Base-by-base conservation (phyloP, 2,888 invertebrate genomes). In the Mesochorus sp. region DNA sequence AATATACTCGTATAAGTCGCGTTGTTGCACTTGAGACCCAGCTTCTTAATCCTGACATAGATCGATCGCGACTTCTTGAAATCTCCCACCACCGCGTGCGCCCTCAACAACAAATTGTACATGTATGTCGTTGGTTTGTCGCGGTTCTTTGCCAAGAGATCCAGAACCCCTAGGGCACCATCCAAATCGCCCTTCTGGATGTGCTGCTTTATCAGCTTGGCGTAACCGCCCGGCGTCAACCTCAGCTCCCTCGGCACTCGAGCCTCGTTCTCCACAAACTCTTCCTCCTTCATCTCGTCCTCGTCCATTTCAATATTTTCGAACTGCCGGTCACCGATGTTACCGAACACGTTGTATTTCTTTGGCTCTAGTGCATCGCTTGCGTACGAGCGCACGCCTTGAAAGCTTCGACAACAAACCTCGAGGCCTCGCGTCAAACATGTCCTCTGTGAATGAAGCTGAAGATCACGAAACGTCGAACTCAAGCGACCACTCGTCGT, bases 1-100 rank as follows among this genome's bases (percentile, higher is more conserved):
- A 99, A 96, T 26, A 99, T 92, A 76, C 95, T 95, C 0, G 97
- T 97, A 86, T 97, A 97, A 0, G 95, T 95, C 14, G 95, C 94
- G 0, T 93, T 94, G 24, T 94, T 95, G 0, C 95, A 94, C 80
- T 92, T 92, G 0, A 97, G 88, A 0, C 93, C 94, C 44, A 95
- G 92, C 86, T 94, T 94, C 85, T 96, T 96, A 96, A 98, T 96
- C 89, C 95, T 94, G 85, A 95, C 96, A 85, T 93, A 98, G 0
- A 98, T 92, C 82, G 94, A 93, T 88, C 97, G 98, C 0, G 97
- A 97, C 91, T 96, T 97, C 84, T 96, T 95, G 1, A 97, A 94
- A 85, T 97, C 96, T 0, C 98, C 98, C 0, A 94, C 95, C 84
- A 94, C 92, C 1, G 96, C 97, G 91, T 96, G 96, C 5, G 94